Percentiles rank a stretch among this genome's conserved stretches.
Conservation (phyloP, 2,888 invertebrate genomes). For the Elegia similella region DNA sequence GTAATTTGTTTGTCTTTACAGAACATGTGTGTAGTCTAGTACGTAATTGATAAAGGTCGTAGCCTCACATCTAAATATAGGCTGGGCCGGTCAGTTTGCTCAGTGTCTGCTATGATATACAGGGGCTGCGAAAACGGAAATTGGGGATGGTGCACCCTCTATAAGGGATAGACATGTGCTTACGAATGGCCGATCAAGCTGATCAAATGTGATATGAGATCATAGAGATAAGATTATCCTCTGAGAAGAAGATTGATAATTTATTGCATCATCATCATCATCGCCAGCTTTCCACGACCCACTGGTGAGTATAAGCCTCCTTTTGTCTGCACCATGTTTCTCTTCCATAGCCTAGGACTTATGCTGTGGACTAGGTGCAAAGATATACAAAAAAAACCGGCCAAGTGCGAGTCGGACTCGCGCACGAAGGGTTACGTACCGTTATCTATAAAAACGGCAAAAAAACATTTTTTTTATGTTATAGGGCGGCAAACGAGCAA, state of each 20-base stretch:
- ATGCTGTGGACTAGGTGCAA: no score
- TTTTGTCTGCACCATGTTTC: no score
- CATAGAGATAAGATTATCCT: not conserved
- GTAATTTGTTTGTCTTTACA: not conserved
- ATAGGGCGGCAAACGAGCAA: no score
- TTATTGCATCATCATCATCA: no score
- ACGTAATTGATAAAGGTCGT: constrained; percentile 7
- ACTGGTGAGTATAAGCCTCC: no score
- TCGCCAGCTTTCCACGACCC: no score
- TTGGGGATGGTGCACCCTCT: constrained; percentile 10
- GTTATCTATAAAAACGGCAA: no score
- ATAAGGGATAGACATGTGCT: not conserved
- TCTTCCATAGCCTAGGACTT: no score
- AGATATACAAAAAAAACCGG: no score
- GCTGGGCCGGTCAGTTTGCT: constrained; percentile 5
- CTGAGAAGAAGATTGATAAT: not conserved
- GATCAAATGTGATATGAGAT: not conserved
- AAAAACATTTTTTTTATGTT: no score
- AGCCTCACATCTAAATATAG: constrained; percentile 11
- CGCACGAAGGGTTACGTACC: no score
- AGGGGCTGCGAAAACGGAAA: constrained; percentile 5
- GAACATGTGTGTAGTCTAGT: not conserved
- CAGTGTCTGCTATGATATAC: constrained; percentile 4
- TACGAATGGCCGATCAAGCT: not conserved
- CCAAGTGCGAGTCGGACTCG: no score